Conservation (phyloP, 2,113 vertebrate genomes). For the Apus apus region DNA sequence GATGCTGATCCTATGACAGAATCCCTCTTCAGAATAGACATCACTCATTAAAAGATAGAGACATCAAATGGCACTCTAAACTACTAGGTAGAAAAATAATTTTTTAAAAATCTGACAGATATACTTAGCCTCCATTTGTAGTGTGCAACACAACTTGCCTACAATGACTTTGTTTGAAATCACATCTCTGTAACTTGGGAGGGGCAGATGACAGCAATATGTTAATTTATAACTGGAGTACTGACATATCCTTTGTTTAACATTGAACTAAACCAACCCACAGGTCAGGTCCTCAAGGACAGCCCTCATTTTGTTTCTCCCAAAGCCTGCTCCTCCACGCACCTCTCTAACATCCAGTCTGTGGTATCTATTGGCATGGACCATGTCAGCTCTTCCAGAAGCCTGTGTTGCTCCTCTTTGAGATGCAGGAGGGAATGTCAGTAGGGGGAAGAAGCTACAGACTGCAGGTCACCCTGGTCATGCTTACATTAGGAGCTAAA, state of each 20-base stretch:
- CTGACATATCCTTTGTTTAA: not conserved
- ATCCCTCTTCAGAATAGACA: not conserved
- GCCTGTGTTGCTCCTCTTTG: not conserved
- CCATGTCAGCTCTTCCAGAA: not conserved
- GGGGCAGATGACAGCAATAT: not conserved
- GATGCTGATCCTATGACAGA: not conserved
- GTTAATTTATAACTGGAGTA: not conserved
- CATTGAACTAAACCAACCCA: not conserved
- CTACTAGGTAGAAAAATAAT: not conserved
- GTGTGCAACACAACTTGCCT: not conserved
- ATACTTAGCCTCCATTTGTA: not conserved
- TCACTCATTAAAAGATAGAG: not conserved
- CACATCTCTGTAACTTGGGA: not conserved
- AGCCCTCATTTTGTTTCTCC: not conserved
- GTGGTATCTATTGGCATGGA: not conserved
- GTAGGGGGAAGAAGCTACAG: not conserved
- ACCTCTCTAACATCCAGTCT: rapidly evolving
- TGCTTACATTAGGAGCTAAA: not conserved
- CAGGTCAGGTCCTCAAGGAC: not conserved
- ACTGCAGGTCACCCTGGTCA: not conserved
- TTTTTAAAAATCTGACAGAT: not conserved
- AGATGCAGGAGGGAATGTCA: not conserved
- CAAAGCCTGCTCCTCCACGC: not conserved
- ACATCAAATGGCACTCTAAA: not conserved
- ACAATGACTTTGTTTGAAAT: not conserved